Percentiles rank a stretch among this genome's conserved stretches.
Conservation (phyloP, 2,888 invertebrate species). For the Plutella xylostella region DNA sequence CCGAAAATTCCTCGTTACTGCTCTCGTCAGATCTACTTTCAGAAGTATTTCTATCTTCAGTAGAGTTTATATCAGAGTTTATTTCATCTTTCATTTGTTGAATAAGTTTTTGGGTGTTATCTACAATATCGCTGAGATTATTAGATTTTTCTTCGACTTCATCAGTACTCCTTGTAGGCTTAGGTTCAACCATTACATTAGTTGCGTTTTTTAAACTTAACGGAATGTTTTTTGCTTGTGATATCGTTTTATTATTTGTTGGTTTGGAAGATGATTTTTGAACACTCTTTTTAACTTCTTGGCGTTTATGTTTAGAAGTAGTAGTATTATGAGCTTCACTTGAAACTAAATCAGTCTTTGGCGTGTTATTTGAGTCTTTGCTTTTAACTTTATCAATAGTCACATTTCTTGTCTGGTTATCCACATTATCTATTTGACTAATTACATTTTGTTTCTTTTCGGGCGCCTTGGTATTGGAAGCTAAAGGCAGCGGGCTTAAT, state of each 20-base stretch:
- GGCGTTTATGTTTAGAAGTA: conserved; percentile 11
- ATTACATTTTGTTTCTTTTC: neutral
- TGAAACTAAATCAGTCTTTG: neutral
- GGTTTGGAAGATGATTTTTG: too few relatives aligned
- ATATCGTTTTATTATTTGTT: too few relatives aligned
- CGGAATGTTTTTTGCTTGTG: too few relatives aligned
- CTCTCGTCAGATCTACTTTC: conserved; percentile 54
- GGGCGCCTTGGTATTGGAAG: neutral
- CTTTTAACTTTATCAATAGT: too few relatives aligned
- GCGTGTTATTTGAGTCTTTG: too few relatives aligned
- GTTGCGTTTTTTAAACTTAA: too few relatives aligned
- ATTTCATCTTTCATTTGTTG: conserved; percentile 77
- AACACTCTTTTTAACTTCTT: neutral
- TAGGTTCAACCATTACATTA: too few relatives aligned
- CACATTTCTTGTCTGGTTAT: too few relatives aligned
- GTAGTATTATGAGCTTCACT: conserved; percentile 9
- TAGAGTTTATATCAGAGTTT: conserved; percentile 69
- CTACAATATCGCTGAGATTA: conserved; percentile 66
- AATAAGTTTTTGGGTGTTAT: conserved; percentile 71
- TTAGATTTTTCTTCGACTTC: conserved; percentile 32
- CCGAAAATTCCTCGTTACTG: conserved; percentile 33
- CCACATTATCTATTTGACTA: neutral
- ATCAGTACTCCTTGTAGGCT: neutral
- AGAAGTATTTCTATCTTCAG: conserved; percentile 49
- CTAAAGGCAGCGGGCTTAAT: conserved; percentile 49